Percentiles rank a stretch among this genome's conserved stretches.
phyloP scores from a whole-genome alignment of 2,113 vertebrate genomes.

The Percina caprodes region DNA sequence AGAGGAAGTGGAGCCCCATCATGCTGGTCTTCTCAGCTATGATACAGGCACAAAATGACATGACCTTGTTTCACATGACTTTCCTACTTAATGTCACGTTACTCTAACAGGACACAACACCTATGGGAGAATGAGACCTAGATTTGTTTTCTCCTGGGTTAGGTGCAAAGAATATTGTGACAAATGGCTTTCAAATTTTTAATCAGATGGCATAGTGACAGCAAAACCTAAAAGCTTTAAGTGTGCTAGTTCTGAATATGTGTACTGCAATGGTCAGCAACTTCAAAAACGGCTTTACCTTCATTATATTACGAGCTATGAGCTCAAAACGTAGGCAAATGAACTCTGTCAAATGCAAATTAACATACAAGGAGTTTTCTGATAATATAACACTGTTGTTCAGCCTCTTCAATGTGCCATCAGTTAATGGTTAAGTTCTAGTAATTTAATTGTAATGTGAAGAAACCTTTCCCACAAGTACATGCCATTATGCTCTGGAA shows the following conservation, averaged over 20 bases:
- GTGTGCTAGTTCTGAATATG: neutral
- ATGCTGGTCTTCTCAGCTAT: slow-evolving; percentile 38
- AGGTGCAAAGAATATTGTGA: slow-evolving; percentile 32
- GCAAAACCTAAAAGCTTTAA: slow-evolving; percentile 1
- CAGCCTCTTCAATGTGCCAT: slow-evolving; percentile 9
- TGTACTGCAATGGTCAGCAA: slow-evolving; percentile 21
- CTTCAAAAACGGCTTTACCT: slow-evolving; percentile 17
- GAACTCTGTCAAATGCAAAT: slow-evolving; percentile 59
- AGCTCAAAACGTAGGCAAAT: slow-evolving; percentile 49
- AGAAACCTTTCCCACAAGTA: neutral
- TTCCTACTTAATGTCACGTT: slow-evolving; percentile 62
- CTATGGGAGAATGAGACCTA: slow-evolving; percentile 65
- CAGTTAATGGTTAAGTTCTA: slow-evolving; percentile 18
- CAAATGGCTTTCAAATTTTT: slow-evolving; percentile 50
- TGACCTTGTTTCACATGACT: slow-evolving; percentile 74
- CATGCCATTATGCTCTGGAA: neutral
- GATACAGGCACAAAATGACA: slow-evolving; percentile 44
- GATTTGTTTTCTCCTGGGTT: slow-evolving; percentile 62
- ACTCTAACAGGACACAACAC: slow-evolving; percentile 58
- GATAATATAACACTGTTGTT: slow-evolving; percentile 16
- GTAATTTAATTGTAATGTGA: slow-evolving; percentile 6
- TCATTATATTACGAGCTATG: slow-evolving; percentile 3
- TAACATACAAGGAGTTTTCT: neutral
- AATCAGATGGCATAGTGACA: slow-evolving; percentile 10
- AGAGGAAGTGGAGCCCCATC: slow-evolving; percentile 54